Evolutionary conservation across 35 echinoderm and acorn worm species (phyloP).

Genomic region (Anneissia japonica): DNA sequence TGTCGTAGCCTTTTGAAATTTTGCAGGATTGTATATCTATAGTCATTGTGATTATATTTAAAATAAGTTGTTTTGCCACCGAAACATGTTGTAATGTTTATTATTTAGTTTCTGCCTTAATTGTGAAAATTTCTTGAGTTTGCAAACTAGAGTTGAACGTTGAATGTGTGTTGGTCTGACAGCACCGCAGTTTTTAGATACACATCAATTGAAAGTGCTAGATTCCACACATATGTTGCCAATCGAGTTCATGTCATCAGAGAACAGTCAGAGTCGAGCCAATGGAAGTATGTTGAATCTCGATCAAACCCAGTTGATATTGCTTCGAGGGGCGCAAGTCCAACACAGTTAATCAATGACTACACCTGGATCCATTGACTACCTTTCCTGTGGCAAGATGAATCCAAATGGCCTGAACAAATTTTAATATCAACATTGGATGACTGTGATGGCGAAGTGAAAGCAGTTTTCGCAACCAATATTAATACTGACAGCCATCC

Average conservation of each 20-base stretch:
- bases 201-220: slow-evolving; percentile 8
- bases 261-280: slow-evolving; percentile 7
- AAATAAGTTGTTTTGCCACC: too few species aligned
- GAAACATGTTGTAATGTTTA: too few species aligned
- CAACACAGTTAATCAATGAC: background rate
- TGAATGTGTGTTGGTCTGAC: slow-evolving; percentile 39
- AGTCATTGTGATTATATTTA: too few species aligned
- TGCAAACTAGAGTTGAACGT: too few species aligned
- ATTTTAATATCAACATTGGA: too few species aligned
- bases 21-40: too few species aligned
- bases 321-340: slow-evolving; percentile 29
- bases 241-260: slow-evolving; percentile 37
- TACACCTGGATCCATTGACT: slow-evolving; percentile 28
- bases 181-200: slow-evolving; percentile 40
- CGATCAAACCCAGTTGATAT: slow-evolving; percentile 38
- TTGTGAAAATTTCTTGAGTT: too few species aligned
- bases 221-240: slow-evolving; percentile 47
- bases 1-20: too few species aligned
- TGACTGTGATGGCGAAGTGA: too few species aligned
- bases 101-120: too few species aligned
- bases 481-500: too few species aligned
- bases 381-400: slow-evolving; percentile 2
- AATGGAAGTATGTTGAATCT: slow-evolving; percentile 43
- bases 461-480: too few species aligned
- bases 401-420: slow-evolving; percentile 9